These are phyloP conservation scores for Mycetomoellerius zeteki DNA, from an alignment of 1,140 invertebrate genomes.

Conservation along the genomic window DNA sequence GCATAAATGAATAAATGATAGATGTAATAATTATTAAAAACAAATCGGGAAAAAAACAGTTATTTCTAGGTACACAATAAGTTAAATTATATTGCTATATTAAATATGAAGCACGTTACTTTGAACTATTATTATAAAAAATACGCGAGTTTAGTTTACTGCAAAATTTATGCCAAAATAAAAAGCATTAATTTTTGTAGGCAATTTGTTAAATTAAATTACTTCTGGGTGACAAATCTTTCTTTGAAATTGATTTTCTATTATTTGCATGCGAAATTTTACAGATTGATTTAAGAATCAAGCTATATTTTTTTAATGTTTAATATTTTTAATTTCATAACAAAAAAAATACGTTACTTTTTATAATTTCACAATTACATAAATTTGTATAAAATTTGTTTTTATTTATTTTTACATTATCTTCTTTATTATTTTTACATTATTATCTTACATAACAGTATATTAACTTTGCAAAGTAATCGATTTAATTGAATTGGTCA, in stretches of 20 bases:
- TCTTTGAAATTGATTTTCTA: not conserved
- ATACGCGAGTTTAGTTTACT: not conserved
- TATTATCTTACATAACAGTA: too few species aligned
- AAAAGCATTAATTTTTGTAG: not conserved
- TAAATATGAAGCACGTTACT: not conserved
- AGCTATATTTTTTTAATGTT: not conserved
- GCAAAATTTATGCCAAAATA: not conserved
- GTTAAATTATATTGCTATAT: not conserved
- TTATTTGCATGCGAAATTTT: not conserved
- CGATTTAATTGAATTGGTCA: slow-evolving; percentile 1
- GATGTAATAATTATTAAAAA: slow-evolving; percentile 20
- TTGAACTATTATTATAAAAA: not conserved
- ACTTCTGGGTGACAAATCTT: not conserved
- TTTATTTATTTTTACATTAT: not conserved
- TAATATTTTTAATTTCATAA: not conserved
- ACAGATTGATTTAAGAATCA: not conserved
- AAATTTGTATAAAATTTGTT: not conserved
- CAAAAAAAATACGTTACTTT: not conserved
- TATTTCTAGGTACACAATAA: not conserved
- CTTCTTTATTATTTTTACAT: not conserved
- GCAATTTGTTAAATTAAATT: not conserved
- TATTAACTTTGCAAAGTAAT: not conserved
- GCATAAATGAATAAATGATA: not conserved
- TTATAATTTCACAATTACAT: not conserved
- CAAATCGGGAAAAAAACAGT: not conserved